Conservation (phyloP, 2,888 invertebrate species). For the Acronicta alni region DNA sequence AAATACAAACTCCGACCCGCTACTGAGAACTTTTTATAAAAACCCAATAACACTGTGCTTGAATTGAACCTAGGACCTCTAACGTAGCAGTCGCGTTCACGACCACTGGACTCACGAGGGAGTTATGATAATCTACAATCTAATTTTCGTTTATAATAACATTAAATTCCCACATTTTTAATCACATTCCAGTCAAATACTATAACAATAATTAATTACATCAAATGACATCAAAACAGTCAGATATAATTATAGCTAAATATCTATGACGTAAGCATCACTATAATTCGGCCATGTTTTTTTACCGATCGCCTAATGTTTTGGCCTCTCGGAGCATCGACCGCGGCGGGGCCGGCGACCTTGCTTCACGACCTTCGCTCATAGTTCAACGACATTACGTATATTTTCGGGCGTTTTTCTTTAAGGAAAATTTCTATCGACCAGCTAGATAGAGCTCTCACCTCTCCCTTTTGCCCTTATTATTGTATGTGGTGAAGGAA, state of each 20-base stretch:
- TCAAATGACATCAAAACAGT: slow-evolving; percentile 45
- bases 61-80: no score
- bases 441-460: slow-evolving; percentile 67
- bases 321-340: slow-evolving; percentile 67
- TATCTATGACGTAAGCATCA: slow-evolving; percentile 45
- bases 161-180: neutral
- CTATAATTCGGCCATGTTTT: slow-evolving; percentile 44
- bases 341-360: slow-evolving; percentile 74
- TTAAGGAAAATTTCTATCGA: slow-evolving; percentile 77
- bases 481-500: slow-evolving; percentile 16
- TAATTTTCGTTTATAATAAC: neutral
- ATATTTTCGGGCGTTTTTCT: slow-evolving; percentile 85
- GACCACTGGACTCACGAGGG: no score
- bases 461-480: slow-evolving; percentile 37
- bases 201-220: slow-evolving; percentile 33
- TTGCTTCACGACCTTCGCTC: slow-evolving; percentile 79
- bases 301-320: slow-evolving; percentile 65
- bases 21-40: no score
- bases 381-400: slow-evolving; percentile 71
- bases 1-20: no score
- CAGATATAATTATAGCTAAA: slow-evolving; percentile 38
- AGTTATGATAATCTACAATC: no score
- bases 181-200: slow-evolving; percentile 14
- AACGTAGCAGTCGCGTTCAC: no score
- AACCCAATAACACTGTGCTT: no score